Base-by-base conservation (phyloP, 2,888 invertebrate species). In the Cyclophora punctaria region DNA sequence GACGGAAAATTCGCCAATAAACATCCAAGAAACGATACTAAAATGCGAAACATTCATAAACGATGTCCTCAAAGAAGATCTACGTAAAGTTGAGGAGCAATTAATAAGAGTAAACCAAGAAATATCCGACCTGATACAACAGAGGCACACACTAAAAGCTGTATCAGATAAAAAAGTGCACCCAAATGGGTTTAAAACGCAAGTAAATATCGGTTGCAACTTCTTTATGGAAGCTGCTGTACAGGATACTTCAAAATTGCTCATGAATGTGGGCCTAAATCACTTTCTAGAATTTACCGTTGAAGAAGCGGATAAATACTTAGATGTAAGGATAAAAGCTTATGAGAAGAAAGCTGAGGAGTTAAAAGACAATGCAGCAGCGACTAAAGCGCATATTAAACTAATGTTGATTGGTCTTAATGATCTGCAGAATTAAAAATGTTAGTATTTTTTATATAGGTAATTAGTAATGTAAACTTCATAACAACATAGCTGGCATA, bases 211-310 rank as follows among this genome's bases (percentile, higher is more conserved):
- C 37, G 96, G 96, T n/a, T 93, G 94, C 63, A 94, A 94, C 73
- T 93, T 96, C 61, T 96, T 94, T 66, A 92, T 95, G 73, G 93
- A 96, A 74, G 95, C 95, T 0, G 83, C 91, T 49, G 91, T 96
- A 48, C 80, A 89, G 48, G 92, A 94, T 69, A 84, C 92, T 1
- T 90, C 92, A 0, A 89, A 79, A 43, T 90, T 96, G 48, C 81
- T 93, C 34, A 89, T 96, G 34, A 91, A 94, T 69, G 83, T 96
- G 53, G 96, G 96, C 0, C 90, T 93, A 61, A 93, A 94, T 48
- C 90, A 93, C 66, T 96, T 90, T 73, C 78, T 96, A 40, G 94
- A 96, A 69, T 92, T 96, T 62, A 91, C 90, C 4, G 66, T 92
- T 35, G 84, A 89, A 20, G 96, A 96, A 79, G 95, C 95, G 0